Evolutionary conservation across 2,797 vertebrate genomes (phyloP).

Genomic region (Microhierax caerulescens): DNA sequence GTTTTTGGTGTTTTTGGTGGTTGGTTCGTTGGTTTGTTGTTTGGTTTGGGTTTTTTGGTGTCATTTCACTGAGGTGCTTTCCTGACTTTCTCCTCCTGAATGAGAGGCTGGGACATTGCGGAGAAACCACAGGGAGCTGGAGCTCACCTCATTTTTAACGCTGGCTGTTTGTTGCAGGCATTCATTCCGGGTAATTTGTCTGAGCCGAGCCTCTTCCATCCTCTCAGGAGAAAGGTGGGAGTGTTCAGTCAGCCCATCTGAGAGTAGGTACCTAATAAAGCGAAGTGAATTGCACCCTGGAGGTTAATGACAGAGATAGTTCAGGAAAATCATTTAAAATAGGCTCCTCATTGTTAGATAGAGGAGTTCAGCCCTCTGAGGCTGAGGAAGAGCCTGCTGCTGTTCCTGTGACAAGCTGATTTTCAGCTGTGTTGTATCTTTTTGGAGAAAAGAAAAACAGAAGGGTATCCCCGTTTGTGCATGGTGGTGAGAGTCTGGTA

Average conservation of each 20-base stretch:
- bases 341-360: background rate
- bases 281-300: background rate
- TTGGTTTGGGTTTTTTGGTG: background rate
- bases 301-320: background rate
- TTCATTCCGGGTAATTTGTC: background rate
- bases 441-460: background rate
- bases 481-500: background rate
- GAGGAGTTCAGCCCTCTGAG: background rate
- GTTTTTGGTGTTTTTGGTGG: background rate
- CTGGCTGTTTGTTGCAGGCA: background rate
- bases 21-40: background rate
- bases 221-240: background rate
- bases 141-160: background rate
- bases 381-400: background rate
- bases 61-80: background rate
- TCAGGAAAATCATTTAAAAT: background rate
- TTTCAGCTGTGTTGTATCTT: conserved; percentile 9
- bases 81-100: background rate
- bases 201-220: background rate
- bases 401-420: conserved; percentile 17
- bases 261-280: background rate
- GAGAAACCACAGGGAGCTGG: background rate
- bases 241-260: background rate
- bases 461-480: background rate
- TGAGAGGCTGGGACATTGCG: background rate